phyloP scores from a whole-genome alignment of 2,888 invertebrate species.

The Rambutsinella grinnellia region DNA sequence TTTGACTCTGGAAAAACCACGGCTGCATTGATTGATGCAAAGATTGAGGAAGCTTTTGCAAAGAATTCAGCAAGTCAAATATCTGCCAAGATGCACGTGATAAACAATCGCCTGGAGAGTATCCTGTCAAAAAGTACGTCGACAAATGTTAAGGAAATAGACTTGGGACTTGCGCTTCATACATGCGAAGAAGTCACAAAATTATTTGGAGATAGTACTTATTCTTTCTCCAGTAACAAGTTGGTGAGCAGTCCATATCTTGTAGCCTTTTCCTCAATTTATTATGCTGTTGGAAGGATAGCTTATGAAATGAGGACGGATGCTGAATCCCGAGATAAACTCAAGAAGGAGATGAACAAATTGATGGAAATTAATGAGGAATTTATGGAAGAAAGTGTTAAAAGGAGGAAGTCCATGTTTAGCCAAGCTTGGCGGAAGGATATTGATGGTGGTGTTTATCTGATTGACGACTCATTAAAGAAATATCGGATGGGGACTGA shows the following conservation, averaged over 20 bases:
- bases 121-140: background rate
- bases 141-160: background rate
- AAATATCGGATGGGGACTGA: no score
- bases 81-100: background rate
- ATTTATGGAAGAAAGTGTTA: no score
- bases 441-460: no score
- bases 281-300: background rate
- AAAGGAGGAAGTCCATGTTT: no score
- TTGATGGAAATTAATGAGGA: no score
- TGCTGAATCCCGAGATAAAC: no score
- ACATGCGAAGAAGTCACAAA: background rate
- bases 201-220: background rate
- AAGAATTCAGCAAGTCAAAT: conserved; percentile 2
- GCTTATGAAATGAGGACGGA: background rate
- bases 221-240: background rate
- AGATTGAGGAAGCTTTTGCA: background rate
- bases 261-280: conserved; percentile 1
- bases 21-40: background rate
- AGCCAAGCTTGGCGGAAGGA: no score
- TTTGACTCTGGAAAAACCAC: background rate
- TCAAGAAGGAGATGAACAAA: no score
- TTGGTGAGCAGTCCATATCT: conserved; percentile 1
- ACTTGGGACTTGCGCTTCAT: background rate
- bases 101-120: background rate
- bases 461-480: no score